A percentile compares a stretch with the other conserved stretches of the same genome.
Evolutionary conservation across 2,113 vertebrate species (phyloP).

Genomic region (Sturnira hondurensis): DNA sequence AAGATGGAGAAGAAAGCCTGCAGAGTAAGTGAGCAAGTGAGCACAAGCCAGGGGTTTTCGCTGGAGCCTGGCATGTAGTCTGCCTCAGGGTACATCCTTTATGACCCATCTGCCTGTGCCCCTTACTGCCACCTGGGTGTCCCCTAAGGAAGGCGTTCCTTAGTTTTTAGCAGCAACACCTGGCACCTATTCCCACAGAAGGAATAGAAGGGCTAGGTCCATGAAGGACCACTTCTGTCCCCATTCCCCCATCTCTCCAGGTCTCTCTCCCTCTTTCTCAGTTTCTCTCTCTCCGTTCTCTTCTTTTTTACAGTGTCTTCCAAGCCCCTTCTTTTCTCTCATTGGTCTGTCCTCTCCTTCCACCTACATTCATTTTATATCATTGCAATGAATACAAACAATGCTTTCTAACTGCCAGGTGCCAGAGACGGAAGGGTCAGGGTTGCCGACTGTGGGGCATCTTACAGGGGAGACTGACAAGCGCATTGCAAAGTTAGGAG

Average conservation of each 20-base stretch:
- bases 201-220: fast-evolving
- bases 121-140: not conserved
- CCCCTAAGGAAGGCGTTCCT: not conserved
- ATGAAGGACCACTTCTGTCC: fast-evolving
- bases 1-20: not conserved
- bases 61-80: not conserved
- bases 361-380: not conserved
- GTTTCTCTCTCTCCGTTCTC: not conserved
- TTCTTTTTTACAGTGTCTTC: not conserved
- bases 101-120: not conserved
- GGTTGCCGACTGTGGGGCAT: not conserved
- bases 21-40: not conserved
- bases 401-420: not conserved
- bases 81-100: not conserved
- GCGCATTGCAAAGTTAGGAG: not conserved
- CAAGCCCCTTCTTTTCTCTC: not conserved
- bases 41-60: not conserved
- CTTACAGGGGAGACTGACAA: not conserved
- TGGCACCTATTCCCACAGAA: not conserved
- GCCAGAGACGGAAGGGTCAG: not conserved
- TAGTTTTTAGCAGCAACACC: not conserved
- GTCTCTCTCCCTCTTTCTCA: not conserved
- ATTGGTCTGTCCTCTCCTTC: not conserved
- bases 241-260: not conserved
- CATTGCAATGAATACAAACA: not conserved